phyloP scores from a whole-genome alignment of 2,888 invertebrate species.

The Acleris laterana region DNA sequence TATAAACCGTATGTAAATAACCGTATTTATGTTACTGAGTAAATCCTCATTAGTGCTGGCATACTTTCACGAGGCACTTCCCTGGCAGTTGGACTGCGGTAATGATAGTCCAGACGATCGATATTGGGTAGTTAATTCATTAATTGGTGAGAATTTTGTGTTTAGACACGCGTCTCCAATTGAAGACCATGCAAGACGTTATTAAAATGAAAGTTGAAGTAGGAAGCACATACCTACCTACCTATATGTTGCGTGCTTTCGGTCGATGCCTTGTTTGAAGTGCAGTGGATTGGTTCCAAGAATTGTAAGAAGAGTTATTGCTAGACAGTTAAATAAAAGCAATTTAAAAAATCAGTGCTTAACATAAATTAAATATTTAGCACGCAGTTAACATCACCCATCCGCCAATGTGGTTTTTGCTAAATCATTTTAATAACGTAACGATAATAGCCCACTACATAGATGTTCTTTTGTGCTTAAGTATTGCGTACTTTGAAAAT shows the following conservation, averaged over 20 bases:
- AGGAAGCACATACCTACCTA: too few species aligned
- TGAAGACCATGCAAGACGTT: not conserved
- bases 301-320: too few species aligned
- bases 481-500: slow-evolving; percentile 42
- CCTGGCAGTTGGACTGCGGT: slow-evolving; percentile 37
- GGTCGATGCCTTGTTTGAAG: not conserved
- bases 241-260: not conserved
- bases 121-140: slow-evolving; percentile 24
- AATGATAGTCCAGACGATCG: slow-evolving; percentile 10
- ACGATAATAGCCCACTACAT: slow-evolving; percentile 15
- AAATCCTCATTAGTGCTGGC: slow-evolving; percentile 55
- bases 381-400: not conserved
- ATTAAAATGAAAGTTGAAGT: slow-evolving; percentile 18
- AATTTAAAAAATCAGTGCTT: too few species aligned
- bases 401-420: not conserved
- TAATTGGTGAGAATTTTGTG: slow-evolving; percentile 20
- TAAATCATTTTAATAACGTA: slow-evolving; percentile 9
- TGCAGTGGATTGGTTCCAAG: too few species aligned
- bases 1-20: too few species aligned
- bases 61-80: slow-evolving; percentile 57
- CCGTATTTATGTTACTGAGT: too few species aligned
- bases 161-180: slow-evolving; percentile 13
- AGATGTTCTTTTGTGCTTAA: slow-evolving; percentile 19
- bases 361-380: too few species aligned
- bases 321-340: too few species aligned